Evolutionary conservation across 2,888 invertebrate species (phyloP).

Genomic region (Eupithecia inturbata): DNA sequence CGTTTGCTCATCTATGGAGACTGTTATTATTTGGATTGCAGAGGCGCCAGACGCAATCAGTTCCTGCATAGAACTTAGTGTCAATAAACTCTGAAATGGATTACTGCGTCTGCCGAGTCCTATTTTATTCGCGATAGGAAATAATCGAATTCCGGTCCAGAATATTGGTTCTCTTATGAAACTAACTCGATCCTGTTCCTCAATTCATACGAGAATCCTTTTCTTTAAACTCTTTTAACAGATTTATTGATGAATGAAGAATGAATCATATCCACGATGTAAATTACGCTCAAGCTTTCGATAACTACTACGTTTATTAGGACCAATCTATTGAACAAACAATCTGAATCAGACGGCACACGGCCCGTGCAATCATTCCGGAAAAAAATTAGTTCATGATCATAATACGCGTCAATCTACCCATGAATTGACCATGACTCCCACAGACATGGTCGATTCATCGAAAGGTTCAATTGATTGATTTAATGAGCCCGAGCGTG

Average conservation of each 20-base stretch:
- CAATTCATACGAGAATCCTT: neutral
- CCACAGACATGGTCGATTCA: conserved; percentile 29
- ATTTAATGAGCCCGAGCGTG: conserved; percentile 39
- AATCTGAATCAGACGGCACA: conserved; percentile 28
- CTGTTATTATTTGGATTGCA: neutral
- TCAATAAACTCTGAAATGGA: conserved; percentile 15
- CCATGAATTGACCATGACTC: too few species aligned
- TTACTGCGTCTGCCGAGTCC: conserved; percentile 10
- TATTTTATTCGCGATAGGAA: conserved; percentile 8
- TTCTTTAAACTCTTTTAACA: neutral
- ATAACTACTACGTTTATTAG: neutral
- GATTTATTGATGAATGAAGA: neutral
- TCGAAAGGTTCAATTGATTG: conserved; percentile 38
- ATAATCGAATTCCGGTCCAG: neutral
- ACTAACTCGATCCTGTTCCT: neutral
- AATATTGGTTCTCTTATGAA: neutral
- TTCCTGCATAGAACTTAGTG: conserved; percentile 12
- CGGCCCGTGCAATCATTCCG: conserved; percentile 18
- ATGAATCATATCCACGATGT: neutral
- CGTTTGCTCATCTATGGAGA: neutral
- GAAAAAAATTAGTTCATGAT: conserved; percentile 31
- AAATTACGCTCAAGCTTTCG: neutral
- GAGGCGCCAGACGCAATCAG: neutral
- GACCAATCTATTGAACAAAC: conserved; percentile 12
- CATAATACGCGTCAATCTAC: conserved; percentile 30